Conservation (phyloP, 2,113 vertebrate genomes). For the Python bivittatus region DNA sequence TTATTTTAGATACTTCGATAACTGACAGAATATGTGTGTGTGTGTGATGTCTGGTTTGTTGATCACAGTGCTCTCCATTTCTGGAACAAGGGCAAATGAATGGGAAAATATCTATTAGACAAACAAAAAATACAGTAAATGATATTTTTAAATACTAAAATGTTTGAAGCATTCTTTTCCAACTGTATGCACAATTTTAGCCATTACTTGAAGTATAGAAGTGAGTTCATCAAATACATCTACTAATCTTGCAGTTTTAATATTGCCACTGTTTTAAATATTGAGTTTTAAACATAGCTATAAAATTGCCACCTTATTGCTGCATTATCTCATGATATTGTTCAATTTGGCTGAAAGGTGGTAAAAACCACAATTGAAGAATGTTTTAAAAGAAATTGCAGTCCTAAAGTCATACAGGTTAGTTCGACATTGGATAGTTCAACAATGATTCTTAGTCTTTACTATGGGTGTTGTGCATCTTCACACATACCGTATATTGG, state of each 20-base stretch:
- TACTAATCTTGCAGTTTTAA: neutral
- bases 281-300: neutral
- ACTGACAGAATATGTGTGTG: slow-evolving; percentile 42
- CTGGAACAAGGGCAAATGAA: slow-evolving; percentile 27
- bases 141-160: slow-evolving; percentile 40
- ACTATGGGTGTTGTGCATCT: too few relatives aligned
- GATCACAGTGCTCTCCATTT: slow-evolving; percentile 38
- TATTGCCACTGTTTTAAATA: neutral
- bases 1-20: slow-evolving; percentile 62
- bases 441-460: too few relatives aligned
- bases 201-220: slow-evolving; percentile 43
- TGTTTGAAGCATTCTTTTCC: slow-evolving; percentile 61
- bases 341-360: neutral
- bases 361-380: neutral
- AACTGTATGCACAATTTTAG: slow-evolving; percentile 28
- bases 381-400: too few relatives aligned
- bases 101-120: slow-evolving; percentile 34
- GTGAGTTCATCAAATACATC: slow-evolving; percentile 51
- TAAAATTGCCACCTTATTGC: neutral
- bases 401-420: too few relatives aligned
- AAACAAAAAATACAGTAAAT: slow-evolving; percentile 16
- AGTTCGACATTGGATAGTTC: too few relatives aligned
- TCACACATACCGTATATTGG: too few relatives aligned
- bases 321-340: neutral
- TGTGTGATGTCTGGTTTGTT: slow-evolving; percentile 63